phyloP scores from a whole-genome alignment of 2,888 invertebrate genomes.

The Drosophila macrothrix region DNA sequence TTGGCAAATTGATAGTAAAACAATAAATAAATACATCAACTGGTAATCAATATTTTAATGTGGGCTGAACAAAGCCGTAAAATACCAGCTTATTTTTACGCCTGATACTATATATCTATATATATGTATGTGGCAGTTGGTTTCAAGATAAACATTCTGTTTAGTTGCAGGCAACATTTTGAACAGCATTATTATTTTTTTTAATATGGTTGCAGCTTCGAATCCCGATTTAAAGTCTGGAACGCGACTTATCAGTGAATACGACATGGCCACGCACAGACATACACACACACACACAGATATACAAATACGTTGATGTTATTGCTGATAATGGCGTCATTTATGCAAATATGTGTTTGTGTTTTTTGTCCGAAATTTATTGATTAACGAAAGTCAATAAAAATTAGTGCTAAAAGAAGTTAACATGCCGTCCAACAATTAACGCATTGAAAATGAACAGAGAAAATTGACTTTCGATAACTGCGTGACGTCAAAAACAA shows the following conservation, averaged over 20 bases:
- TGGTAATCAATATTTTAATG: not conserved
- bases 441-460: constrained; percentile 14
- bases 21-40: not conserved
- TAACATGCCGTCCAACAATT: constrained; percentile 43
- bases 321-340: constrained; percentile 59
- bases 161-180: not conserved
- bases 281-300: not conserved
- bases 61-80: not conserved
- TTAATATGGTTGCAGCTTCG: constrained; percentile 7
- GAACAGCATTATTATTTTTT: constrained; percentile 10
- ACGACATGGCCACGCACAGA: not conserved
- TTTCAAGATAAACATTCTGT: constrained; percentile 4
- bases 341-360: constrained; percentile 34
- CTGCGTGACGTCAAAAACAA: constrained; percentile 51
- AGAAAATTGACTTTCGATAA: constrained; percentile 23
- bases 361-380: constrained; percentile 25
- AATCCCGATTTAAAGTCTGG: constrained; percentile 1
- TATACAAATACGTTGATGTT: not conserved
- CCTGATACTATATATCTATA: not conserved
- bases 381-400: constrained; percentile 42
- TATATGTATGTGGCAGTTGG: not conserved
- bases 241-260: constrained; percentile 39
- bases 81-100: constrained; percentile 1
- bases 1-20: not conserved
- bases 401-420: constrained; percentile 36